These are phyloP conservation scores for Plumapathes pennacea DNA, from an alignment of 92 coral and sea anemone species.

Conservation along the genomic window DNA sequence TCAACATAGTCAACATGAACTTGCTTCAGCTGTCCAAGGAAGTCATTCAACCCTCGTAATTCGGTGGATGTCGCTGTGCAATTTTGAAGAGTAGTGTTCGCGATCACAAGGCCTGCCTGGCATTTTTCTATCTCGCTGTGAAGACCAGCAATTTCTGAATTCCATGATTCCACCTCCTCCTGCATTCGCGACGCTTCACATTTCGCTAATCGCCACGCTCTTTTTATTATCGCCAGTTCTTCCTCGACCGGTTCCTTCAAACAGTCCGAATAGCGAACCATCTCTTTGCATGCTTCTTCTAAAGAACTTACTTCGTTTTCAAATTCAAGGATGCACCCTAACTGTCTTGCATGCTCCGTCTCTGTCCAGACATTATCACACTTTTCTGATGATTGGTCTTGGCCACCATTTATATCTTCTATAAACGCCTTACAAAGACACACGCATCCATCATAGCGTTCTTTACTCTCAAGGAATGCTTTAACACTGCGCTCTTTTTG, in stretches of 20 bases:
- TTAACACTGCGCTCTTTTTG: conserved; percentile 1
- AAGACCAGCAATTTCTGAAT: conserved; percentile 43
- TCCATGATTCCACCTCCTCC: conserved; percentile 46
- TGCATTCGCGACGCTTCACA: conserved; percentile 25
- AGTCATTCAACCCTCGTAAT: conserved; percentile 35
- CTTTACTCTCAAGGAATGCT: conserved; percentile 5
- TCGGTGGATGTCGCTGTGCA: conserved; percentile 24
- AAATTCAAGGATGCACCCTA: conserved; percentile 26
- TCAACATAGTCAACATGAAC: conserved; percentile 52
- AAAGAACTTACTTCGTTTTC: conserved; percentile 30
- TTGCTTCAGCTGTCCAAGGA: conserved; percentile 50
- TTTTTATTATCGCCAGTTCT: conserved; percentile 23
- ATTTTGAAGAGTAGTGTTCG: conserved; percentile 11
- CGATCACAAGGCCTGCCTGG: conserved; percentile 33
- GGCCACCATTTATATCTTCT: too few species aligned
- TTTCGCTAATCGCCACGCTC: conserved; percentile 37
- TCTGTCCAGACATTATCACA: too few species aligned
- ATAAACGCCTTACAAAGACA: too few species aligned
- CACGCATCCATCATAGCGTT: background rate
- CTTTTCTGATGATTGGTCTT: too few species aligned
- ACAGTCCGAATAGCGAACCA: conserved; percentile 24
- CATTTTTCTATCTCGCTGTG: conserved; percentile 32
- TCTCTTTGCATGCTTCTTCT: conserved; percentile 29
- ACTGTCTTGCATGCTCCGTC: conserved; percentile 7
- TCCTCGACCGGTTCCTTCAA: conserved; percentile 19